Percentiles rank a stretch among this genome's conserved stretches.
phyloP scores from a whole-genome alignment of 2,888 invertebrate species.

The Sminthurides aquaticus region DNA sequence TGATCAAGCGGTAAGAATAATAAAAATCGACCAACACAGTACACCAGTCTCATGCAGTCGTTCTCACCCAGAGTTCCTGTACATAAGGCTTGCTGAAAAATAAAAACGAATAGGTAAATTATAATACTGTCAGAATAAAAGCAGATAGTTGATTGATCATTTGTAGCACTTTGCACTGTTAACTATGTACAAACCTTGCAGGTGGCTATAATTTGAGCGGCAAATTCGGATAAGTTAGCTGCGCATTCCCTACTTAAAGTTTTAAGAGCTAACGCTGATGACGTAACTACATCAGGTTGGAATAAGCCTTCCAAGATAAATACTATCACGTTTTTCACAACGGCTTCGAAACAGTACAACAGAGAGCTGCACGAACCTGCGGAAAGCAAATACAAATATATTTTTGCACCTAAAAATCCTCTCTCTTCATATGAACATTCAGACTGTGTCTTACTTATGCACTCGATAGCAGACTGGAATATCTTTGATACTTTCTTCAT shows the following conservation, averaged over 20 bases:
- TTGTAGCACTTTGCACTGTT: no score
- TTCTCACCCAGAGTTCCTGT: slow-evolving; percentile 30
- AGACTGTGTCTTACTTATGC: slow-evolving; percentile 42
- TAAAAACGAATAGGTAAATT: background rate
- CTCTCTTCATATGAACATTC: slow-evolving; percentile 1
- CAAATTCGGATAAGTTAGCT: slow-evolving; percentile 32
- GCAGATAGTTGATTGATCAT: no score
- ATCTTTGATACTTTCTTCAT: slow-evolving; percentile 31
- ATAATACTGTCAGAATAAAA: background rate
- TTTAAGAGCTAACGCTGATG: slow-evolving; percentile 39
- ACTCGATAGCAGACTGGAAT: slow-evolving; percentile 41
- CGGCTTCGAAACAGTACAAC: slow-evolving; percentile 33
- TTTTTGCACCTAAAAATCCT: background rate
- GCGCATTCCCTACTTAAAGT: slow-evolving; percentile 39
- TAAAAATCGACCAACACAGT: slow-evolving; percentile 37
- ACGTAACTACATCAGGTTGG: slow-evolving; percentile 33
- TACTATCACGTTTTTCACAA: slow-evolving; percentile 36
- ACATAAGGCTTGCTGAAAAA: slow-evolving; percentile 35
- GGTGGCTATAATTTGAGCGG: slow-evolving; percentile 37
- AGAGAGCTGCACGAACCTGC: slow-evolving; percentile 38
- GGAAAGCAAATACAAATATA: background rate
- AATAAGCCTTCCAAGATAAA: slow-evolving; percentile 39
- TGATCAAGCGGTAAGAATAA: slow-evolving; percentile 39
- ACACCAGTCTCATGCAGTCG: slow-evolving; percentile 39
- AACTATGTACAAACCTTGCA: slow-evolving; percentile 40